Evolutionary conservation across 2,888 invertebrate genomes (phyloP).

Genomic region (Leucophenga maculata): DNA sequence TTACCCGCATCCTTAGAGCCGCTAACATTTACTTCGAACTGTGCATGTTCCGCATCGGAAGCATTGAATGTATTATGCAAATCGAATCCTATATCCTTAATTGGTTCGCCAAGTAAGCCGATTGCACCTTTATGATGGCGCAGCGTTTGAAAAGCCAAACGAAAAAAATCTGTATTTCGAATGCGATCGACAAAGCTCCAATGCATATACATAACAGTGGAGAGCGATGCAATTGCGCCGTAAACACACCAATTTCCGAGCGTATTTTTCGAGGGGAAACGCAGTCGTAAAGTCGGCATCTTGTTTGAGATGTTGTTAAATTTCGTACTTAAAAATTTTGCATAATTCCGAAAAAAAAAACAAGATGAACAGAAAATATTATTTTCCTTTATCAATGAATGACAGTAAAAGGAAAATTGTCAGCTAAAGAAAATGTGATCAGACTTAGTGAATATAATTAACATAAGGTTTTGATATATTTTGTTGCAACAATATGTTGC

Average conservation of each 20-base stretch:
- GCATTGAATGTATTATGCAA: constrained; percentile 75
- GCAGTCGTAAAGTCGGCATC: constrained; percentile 43
- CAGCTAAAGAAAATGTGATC: no score
- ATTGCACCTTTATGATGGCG: constrained; percentile 75
- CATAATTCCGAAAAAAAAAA: no score
- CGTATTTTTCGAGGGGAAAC: constrained; percentile 73
- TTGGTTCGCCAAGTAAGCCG: constrained; percentile 81
- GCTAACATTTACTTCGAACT: constrained; percentile 78
- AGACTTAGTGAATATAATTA: no score
- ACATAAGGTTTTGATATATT: no score
- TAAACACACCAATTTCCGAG: constrained; percentile 78
- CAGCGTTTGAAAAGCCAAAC: constrained; percentile 76
- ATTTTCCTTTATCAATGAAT: no score
- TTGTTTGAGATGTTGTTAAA: neutral
- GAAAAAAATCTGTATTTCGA: constrained; percentile 77
- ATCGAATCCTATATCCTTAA: constrained; percentile 78
- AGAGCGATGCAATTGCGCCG: constrained; percentile 75
- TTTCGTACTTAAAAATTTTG: neutral
- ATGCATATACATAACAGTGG: constrained; percentile 69
- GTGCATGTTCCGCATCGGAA: constrained; percentile 75
- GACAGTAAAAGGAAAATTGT: no score
- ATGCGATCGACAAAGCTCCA: constrained; percentile 75
- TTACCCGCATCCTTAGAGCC: constrained; percentile 80
- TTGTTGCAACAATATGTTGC: no score
- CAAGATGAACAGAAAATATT: no score